Base-by-base conservation (phyloP, 2,888 invertebrate genomes). In the Pherbina coryleti region DNA sequence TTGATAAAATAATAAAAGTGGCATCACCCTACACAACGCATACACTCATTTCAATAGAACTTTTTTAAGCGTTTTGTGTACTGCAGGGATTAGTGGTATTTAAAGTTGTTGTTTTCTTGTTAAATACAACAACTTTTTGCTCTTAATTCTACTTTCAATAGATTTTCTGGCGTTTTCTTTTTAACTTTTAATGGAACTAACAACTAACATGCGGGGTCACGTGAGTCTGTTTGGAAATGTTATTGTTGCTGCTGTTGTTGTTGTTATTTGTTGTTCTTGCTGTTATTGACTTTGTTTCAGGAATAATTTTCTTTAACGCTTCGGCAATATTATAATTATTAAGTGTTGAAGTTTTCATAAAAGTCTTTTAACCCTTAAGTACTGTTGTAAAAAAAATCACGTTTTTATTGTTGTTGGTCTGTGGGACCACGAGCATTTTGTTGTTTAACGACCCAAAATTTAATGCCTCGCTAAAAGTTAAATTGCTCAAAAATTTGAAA, bases 241-340 rank as follows among this genome's bases (percentile, higher is more conserved):
- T 19, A 19, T 67, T 37, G 37, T 44, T 37, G 19, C 67, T 1
- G 7, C 3, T 7, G 19, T 66, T 66, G 34, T 66, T 34, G 34
- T 66, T 31, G 31, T 64, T 64, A n/a, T 28, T 66, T 66, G 11
- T 37, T 44, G 5, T 67, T 67, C 8, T 49, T 49, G 37, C 44
- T 25, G 17, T 3, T 67, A 22, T 4, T 49, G 22, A 25, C 69
- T 51, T 9, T 8, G 8, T 64, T 64, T 31, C 3, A 64, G 7
- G 34, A 0, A 64, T 64, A 17, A 44, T 49, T 62, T 74, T 34
- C 53, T 51, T 74, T 51, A 74, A 74, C 74, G 74, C 66, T 74
- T 64, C 51, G 74, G 31, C 64, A 66, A 64, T 28, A 74, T 64
- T 74, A 51, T 66, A 74, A 74, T 74, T 74, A 66, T 62, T 28